phyloP scores from a whole-genome alignment of 2,113 vertebrate genomes.

The Bombycilla garrulus region DNA sequence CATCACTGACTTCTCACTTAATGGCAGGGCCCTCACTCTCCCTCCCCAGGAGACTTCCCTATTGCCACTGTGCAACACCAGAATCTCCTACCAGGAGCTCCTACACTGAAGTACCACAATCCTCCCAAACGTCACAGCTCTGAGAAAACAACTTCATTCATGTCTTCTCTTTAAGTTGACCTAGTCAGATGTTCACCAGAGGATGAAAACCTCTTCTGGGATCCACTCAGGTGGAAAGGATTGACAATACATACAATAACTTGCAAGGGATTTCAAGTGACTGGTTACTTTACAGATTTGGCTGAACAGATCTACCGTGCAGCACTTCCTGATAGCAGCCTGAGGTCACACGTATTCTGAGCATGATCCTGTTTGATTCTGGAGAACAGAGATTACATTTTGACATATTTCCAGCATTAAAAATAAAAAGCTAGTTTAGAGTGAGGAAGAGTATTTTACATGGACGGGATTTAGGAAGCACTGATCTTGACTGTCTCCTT shows the following conservation, averaged over 20 bases:
- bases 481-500: background rate
- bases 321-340: background rate
- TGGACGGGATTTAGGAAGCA: background rate
- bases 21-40: background rate
- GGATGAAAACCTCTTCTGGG: constrained; percentile 15
- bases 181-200: background rate
- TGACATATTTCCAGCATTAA: background rate
- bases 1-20: background rate
- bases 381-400: background rate
- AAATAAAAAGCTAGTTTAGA: background rate
- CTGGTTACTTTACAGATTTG: background rate
- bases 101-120: background rate
- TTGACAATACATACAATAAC: constrained; percentile 12
- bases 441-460: background rate
- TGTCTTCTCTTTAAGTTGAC: constrained; percentile 10
- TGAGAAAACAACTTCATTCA: constrained; percentile 40
- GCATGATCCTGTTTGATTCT: background rate
- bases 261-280: constrained; percentile 22
- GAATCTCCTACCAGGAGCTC: background rate
- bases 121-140: background rate
- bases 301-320: background rate
- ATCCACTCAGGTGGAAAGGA: constrained; percentile 28
- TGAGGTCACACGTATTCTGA: background rate
- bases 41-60: background rate
- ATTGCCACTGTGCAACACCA: background rate